These are phyloP conservation scores for Sebastes flavidus DNA, from an alignment of 2,797 vertebrate genomes.

Conservation along the genomic window DNA sequence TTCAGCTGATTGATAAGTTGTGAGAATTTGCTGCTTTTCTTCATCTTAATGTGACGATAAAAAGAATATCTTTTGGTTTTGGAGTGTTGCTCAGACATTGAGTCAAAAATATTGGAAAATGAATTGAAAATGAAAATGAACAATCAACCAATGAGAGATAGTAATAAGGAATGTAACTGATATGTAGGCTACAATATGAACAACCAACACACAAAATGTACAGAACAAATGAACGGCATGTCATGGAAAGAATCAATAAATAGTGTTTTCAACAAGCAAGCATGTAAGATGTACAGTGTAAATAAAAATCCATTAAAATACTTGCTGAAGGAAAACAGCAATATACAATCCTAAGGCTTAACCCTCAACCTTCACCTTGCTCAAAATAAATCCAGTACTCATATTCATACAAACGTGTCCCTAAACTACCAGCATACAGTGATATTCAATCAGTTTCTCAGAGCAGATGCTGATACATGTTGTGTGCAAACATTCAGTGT, in stretches of 20 bases:
- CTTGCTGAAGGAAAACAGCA: background rate
- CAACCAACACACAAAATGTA: background rate
- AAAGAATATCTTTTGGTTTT: background rate
- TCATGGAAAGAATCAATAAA: background rate
- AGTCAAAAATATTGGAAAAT: background rate
- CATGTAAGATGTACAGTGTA: background rate
- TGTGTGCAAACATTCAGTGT: slow-evolving; percentile 33
- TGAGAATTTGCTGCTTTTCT: background rate
- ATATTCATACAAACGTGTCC: background rate
- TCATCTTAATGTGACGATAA: background rate
- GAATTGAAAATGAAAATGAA: background rate
- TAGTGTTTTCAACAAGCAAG: background rate
- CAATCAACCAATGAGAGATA: background rate
- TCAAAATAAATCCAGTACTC: background rate
- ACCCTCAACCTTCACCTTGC: background rate
- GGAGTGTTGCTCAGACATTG: background rate
- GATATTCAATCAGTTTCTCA: slow-evolving; percentile 4
- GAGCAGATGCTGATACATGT: slow-evolving; percentile 11
- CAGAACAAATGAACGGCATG: background rate
- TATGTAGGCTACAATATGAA: background rate
- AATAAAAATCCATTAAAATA: background rate
- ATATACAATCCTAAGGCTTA: background rate
- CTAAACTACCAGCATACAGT: background rate
- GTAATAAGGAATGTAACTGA: background rate
- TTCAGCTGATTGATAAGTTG: background rate